Percentiles rank a stretch among this genome's conserved stretches.
phyloP scores from a whole-genome alignment of 2,113 vertebrate species.

The Macroglossus sobrinus region DNA sequence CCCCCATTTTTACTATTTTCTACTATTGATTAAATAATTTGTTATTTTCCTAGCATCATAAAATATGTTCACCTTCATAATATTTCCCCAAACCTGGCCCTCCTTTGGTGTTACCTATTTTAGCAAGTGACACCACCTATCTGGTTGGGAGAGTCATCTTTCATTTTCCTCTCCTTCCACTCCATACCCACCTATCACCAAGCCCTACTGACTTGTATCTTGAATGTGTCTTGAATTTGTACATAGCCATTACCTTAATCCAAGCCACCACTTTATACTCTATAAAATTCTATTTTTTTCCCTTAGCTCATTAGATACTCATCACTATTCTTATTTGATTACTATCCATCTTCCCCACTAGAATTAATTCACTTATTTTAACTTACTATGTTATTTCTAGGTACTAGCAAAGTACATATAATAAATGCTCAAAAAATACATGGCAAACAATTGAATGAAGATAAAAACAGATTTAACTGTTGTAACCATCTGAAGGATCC shows the following conservation, averaged over 20 bases:
- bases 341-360: not conserved
- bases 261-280: not conserved
- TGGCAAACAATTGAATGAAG: not conserved
- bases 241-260: not conserved
- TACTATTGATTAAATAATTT: not conserved
- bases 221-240: not conserved
- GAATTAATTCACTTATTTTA: not conserved
- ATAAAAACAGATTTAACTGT: not conserved
- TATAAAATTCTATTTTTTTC: not conserved
- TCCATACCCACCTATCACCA: not conserved
- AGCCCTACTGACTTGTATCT: not conserved
- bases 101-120: not conserved
- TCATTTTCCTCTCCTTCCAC: not conserved
- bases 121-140: not conserved
- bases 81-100: not conserved
- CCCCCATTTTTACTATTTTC: not conserved
- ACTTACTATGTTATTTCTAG: not conserved
- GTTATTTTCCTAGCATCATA: not conserved
- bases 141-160: not conserved
- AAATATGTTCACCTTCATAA: not conserved
- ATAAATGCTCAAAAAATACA: not conserved
- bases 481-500: not conserved
- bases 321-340: not conserved
- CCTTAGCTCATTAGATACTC: not conserved
- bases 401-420: not conserved